Percentiles rank a stretch among this genome's conserved stretches.
Conservation (phyloP, 2,797 vertebrate species). For the Hydrophis major region DNA sequence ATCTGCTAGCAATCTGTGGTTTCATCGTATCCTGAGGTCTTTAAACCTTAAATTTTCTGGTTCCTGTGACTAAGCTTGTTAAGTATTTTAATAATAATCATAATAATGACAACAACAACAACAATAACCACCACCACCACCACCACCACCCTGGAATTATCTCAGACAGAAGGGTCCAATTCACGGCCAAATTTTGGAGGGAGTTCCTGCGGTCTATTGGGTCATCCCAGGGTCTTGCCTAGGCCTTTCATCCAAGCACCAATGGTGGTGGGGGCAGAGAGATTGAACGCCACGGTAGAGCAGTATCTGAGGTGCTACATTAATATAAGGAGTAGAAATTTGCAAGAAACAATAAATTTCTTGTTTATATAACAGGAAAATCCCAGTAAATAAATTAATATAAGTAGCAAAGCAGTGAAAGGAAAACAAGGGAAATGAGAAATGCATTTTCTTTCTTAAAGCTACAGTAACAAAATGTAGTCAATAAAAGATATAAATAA, state of each 20-base stretch:
- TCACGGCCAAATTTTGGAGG: no score
- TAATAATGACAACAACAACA: no score
- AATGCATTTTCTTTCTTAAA: not conserved
- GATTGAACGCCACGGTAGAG: no score
- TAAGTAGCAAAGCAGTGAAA: not conserved
- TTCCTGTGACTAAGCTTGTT: not conserved
- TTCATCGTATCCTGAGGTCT: not conserved
- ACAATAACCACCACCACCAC: no score
- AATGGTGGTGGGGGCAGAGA: no score
- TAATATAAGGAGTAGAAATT: not conserved
- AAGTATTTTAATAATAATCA: not conserved
- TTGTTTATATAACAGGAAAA: not conserved
- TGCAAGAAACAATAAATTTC: not conserved
- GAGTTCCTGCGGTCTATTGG: no score
- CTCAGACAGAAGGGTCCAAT: no score
- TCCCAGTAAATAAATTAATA: not conserved
- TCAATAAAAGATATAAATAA: not conserved
- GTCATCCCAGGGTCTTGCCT: no score
- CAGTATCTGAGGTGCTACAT: no score
- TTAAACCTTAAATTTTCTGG: not conserved
- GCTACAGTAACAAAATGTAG: not conserved
- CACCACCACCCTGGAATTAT: no score
- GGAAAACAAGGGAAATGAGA: not conserved
- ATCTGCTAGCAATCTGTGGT: not conserved
- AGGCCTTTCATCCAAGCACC: no score